Percentiles rank a stretch among this genome's conserved stretches.
These are phyloP conservation scores for Volucella zonaria DNA, from an alignment of 2,888 invertebrate species.

Conservation along the genomic window DNA sequence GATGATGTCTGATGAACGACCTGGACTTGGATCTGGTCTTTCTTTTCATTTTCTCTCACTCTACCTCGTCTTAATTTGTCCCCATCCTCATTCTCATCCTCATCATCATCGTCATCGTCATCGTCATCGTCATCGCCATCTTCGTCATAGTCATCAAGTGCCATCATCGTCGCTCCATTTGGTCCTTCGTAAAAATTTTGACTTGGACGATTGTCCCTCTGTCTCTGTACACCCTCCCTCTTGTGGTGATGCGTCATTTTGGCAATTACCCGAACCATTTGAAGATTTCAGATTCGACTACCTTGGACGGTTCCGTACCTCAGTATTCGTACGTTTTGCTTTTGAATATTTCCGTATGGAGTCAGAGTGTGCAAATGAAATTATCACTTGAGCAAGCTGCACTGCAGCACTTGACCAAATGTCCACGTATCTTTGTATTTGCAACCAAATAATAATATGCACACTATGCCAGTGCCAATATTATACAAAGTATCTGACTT, in stretches of 20 bases:
- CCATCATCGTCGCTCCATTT: slow-evolving; percentile 59
- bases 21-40: slow-evolving; percentile 40
- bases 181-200: slow-evolving; percentile 4
- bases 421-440: not conserved
- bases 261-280: slow-evolving; percentile 69
- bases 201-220: not conserved
- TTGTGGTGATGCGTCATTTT: slow-evolving; percentile 18
- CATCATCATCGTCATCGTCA: slow-evolving; percentile 42
- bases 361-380: slow-evolving; percentile 69
- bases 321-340: slow-evolving; percentile 24
- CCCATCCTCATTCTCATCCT: slow-evolving; percentile 48
- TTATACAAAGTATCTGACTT: no score
- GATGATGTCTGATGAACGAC: slow-evolving; percentile 73
- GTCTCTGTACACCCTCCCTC: not conserved
- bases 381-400: slow-evolving; percentile 64
- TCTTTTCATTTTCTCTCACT: slow-evolving; percentile 2
- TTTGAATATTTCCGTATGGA: slow-evolving; percentile 14
- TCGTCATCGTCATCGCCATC: slow-evolving; percentile 60
- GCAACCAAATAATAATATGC: slow-evolving; percentile 59
- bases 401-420: slow-evolving; percentile 26
- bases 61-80: not conserved
- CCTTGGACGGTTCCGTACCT: slow-evolving; percentile 7
- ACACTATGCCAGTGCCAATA: not conserved
- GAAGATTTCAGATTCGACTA: slow-evolving; percentile 42
- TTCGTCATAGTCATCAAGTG: slow-evolving; percentile 50